Evolutionary conservation across 37 sponge, comb jelly and placozoan species (phyloP), one percentile per base, ranked within the genome.

Genomic region (Agelas oroides): DNA sequence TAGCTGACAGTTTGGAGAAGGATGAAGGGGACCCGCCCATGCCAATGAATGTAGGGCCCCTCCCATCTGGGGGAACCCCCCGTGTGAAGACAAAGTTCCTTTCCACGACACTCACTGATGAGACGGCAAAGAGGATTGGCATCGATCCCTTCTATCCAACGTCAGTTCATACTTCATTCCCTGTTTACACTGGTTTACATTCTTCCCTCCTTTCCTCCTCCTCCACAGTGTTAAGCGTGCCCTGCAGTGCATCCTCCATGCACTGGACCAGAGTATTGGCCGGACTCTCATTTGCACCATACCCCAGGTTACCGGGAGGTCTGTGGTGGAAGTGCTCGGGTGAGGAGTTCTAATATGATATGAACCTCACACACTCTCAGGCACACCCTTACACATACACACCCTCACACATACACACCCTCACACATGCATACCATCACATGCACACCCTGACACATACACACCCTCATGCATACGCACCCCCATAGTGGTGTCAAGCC

Each of bases 11-110:
- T 76, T 62, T 92, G 27, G 90, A 92, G 91, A 89, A 89, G 85
- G 92, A 92, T 79, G 96, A 98, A 53, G 97, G 90, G 25, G 90
- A 90, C 54, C 97, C 97, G 15, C 99, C 99, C 28, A 92, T 96
- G 94, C 99, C 99, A 23, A 78, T 82, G 67, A 88, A 92, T 59
- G 34, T 81, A 58, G 83, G 86, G 24, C 65, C 84, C 33, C 78
- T 91, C 28, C 99, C 94, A 38, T 97, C 99, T 3, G 93, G 99
- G 53, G 83, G 87, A 17, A 62, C 80, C 6, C 71, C 83, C 5
- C 59, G 88, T 19, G 62, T 73, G 21, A 96, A 96, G 85, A 90
- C 77, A 19, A 86, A 84, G 62, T 95, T 85, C 84, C 84, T 91
- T 54, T 88, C 83, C 69, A 93, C 82, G 71, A 93, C 94, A 12